These are phyloP conservation scores for Ladona fulva DNA, from an alignment of 1,140 invertebrate genomes.

Conservation along the genomic window DNA sequence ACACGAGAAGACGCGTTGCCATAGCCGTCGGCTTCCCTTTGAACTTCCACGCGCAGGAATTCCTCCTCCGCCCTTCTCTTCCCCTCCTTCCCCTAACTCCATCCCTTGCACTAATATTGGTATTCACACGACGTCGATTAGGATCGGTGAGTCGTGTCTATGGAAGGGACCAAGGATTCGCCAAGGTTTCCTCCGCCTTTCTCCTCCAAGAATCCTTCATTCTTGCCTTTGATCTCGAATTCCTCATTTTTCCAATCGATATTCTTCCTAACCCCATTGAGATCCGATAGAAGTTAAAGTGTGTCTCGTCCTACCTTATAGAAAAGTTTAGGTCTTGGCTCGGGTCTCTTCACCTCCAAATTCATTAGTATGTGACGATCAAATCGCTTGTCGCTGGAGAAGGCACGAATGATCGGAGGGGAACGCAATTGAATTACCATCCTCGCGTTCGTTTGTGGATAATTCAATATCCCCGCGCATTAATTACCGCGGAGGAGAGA, in stretches of 20 bases:
- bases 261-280: too few relatives aligned
- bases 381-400: not conserved
- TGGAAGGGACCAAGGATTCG: not conserved
- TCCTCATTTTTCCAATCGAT: too few relatives aligned
- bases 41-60: constrained; percentile 2
- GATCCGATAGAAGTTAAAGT: too few relatives aligned
- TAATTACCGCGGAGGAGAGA: not conserved
- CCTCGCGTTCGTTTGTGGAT: not conserved
- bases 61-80: not conserved
- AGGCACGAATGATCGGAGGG: not conserved
- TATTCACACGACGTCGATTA: constrained; percentile 1
- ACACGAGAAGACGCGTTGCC: not conserved
- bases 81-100: too few relatives aligned
- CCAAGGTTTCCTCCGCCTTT: not conserved
- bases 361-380: not conserved
- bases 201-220: not conserved
- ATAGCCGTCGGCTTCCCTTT: constrained; percentile 1
- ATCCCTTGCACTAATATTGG: constrained; percentile 9
- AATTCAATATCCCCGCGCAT: not conserved
- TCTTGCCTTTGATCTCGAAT: too few relatives aligned
- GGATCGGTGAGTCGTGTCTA: not conserved
- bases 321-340: too few relatives aligned
- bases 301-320: too few relatives aligned
- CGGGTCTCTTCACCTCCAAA: too few relatives aligned
- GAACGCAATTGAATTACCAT: not conserved